Conservation (phyloP, 2,113 vertebrate genomes). For the Sceloporus undulatus region DNA sequence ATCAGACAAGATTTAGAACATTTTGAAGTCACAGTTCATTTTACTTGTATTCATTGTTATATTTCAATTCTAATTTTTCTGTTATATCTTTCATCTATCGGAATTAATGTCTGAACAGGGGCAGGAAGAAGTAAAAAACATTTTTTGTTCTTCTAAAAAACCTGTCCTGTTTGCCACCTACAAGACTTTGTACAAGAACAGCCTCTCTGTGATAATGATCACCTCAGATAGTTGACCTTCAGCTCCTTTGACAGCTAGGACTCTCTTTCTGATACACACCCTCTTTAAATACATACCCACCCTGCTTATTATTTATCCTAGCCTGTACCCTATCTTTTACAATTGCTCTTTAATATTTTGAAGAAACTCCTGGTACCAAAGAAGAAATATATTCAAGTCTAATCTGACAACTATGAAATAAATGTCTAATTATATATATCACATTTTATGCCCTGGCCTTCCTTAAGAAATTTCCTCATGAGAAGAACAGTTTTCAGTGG, state of each 20-base stretch:
- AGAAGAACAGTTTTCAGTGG: background rate
- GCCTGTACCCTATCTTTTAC: constrained; percentile 54
- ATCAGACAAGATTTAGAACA: constrained; percentile 20
- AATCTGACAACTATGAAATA: constrained; percentile 42
- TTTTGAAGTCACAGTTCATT: constrained; percentile 4
- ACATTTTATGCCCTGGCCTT: background rate
- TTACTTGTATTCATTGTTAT: constrained; percentile 23
- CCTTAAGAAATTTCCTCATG: background rate
- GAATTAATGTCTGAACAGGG: constrained; percentile 1
- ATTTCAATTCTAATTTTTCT: background rate
- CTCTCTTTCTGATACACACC: constrained; percentile 62
- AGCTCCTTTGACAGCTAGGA: constrained; percentile 62
- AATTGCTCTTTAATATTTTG: constrained; percentile 54
- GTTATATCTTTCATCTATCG: fast-evolving
- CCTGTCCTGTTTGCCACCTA: constrained; percentile 38
- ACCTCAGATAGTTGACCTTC: constrained; percentile 63
- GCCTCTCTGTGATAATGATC: constrained; percentile 62
- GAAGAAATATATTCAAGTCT: constrained; percentile 56
- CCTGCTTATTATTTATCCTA: constrained; percentile 68
- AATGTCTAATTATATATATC: constrained; percentile 37
- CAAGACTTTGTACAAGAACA: constrained; percentile 41
- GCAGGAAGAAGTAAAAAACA: constrained; percentile 17
- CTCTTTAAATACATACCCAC: constrained; percentile 73
- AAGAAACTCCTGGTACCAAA: constrained; percentile 40
- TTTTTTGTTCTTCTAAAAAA: constrained; percentile 53